Base-by-base conservation (phyloP, 2,888 invertebrate species). In the Drosophila kuntzei region DNA sequence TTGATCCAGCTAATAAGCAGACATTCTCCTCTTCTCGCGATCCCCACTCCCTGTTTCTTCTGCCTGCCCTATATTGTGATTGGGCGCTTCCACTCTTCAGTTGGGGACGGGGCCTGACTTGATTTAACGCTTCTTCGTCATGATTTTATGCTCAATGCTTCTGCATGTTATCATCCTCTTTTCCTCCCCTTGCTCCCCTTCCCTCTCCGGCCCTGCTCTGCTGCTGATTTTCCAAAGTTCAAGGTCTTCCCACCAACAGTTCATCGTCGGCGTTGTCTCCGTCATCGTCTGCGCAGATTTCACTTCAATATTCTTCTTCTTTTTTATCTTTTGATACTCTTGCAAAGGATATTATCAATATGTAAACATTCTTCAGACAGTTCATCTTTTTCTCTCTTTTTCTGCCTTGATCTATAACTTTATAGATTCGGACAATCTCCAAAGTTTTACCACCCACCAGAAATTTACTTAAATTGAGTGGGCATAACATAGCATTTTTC, bases 191-290 rank as follows among this genome's bases (percentile, higher is more conserved):
- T 39, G 39, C 20, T 39, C 39, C 18, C 39, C 49, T 18, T 3
- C 57, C n/a, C 27, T 27, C 27, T 7, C 27, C 7, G 1, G 27
- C 7, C 25, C 25, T 43, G 7, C 43, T 27, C 43, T 64, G 60
- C 32, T 64, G 25, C 61, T 62, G 49, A 58, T 82, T 74, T 71
- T 44, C 62, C 83, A 83, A 83, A 86, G 83, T 83, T 83, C 83
- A 83, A 83, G 83, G 83, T 83, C 83, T 83, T 61, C 41, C 14
- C 49, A 18, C 36, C 49, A 53, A 8, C 69, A 75, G 77, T 82
- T 71, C 85, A 82, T 64, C 69, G 70, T 62, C 53, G 16, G 29
- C 61, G 41, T 32, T 11, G 39, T 22, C 18, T 1, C 12, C 25
- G n/a, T 47, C 65, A 36, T 60, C 51, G 72, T 65, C 71, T 71